Base-by-base conservation (phyloP, 2,113 vertebrate genomes). In the Polypterus bichir region DNA sequence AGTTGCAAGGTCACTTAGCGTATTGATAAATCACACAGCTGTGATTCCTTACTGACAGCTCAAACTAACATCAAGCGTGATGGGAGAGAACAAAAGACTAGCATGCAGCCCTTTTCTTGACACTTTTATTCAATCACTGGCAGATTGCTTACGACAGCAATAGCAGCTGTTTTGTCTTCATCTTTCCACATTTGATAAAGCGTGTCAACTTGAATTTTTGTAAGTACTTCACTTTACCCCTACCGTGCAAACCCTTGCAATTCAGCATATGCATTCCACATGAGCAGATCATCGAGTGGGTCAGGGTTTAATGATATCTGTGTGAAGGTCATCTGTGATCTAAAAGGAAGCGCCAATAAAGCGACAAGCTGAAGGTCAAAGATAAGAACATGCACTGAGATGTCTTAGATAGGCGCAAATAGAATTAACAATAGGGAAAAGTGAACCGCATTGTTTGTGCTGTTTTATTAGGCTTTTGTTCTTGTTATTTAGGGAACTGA, bases 141-240 rank as follows among this genome's bases (percentile, higher is more conserved):
- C 92, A 97, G 94, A 98, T 98, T 98, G 94, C 93, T 98, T 97
- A 97, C 92, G 94, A 98, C 96, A 98, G 94, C 94, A 97, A 91
- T 94, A 93, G 94, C 96, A 97, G 93, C 94, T 98, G 96, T 97
- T 98, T 97, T 92, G 94, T 98, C 96, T 98, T 98, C 94, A 97
- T 96, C 94, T 97, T 94, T 95, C 92, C 94, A 95, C 93, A 94
- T 98, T 97, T 98, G 94, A 98, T 98, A 98, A 98, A 96, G 93
- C 89, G 89, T 93, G 96, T 98, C 96, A 97, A 97, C 93, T 98
- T 90, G 93, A 94, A 97, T 98, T 98, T 97, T 93, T 94, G 91
- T 93, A 95, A 98, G 96, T 95, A 95, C 95, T 97, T 93, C 91
- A 93, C 94, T 91, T 87, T 96, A 92, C 92, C 90, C 92, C 89